phyloP scores from a whole-genome alignment of 2,888 invertebrate genomes.

The Phorcus lineatus region DNA sequence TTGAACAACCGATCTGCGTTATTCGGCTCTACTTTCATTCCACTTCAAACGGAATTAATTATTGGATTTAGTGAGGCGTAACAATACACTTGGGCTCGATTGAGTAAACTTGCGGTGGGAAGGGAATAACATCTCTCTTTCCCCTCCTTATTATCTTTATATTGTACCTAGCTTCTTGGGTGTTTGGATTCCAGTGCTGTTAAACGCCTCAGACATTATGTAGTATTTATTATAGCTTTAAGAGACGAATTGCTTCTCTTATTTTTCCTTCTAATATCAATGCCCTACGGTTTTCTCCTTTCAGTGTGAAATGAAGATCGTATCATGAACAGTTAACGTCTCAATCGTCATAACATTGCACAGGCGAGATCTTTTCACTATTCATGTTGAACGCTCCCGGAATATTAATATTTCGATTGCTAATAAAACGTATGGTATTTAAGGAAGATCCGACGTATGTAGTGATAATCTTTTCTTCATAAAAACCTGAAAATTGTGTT shows the following conservation, averaged over 20 bases:
- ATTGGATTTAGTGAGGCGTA: background rate
- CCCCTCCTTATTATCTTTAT: background rate
- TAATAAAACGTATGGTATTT: too few relatives aligned
- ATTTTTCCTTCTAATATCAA: background rate
- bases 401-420: background rate
- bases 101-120: background rate
- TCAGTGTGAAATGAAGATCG: background rate
- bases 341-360: background rate
- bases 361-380: background rate
- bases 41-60: constrained; percentile 8
- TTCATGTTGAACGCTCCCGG: background rate
- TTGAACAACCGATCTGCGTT: too few relatives aligned
- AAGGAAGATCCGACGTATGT: too few relatives aligned
- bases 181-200: too few relatives aligned
- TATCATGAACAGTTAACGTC: background rate
- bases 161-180: background rate
- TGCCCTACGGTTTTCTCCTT: background rate
- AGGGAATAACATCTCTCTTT: background rate
- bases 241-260: too few relatives aligned
- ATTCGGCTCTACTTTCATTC: background rate
- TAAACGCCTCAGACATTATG: too few relatives aligned
- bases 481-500: too few relatives aligned
- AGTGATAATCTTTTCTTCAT: too few relatives aligned
- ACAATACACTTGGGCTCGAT: background rate
- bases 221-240: too few relatives aligned